Evolutionary conservation across 2,113 vertebrate genomes (phyloP), one percentile per base, ranked within the genome.

Genomic region (Buteo buteo): DNA sequence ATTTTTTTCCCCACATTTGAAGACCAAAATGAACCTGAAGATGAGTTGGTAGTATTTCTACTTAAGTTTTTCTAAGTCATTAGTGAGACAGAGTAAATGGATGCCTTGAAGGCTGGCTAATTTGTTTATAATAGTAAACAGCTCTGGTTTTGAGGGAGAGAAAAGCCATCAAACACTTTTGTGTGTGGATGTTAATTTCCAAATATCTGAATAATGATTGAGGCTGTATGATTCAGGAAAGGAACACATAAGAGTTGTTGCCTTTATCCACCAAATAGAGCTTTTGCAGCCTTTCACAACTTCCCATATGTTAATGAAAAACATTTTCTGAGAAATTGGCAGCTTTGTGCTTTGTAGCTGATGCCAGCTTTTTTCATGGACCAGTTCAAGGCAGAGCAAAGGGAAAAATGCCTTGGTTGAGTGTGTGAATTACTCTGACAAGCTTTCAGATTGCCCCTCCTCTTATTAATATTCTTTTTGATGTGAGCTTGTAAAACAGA

Each of bases 401-500:
- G 82, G 73, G 73, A 61, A 59, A 95, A 98, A 96, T 91, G 91
- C 85, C 97, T 98, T 97, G 94, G 94, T 97, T 98, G 97, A 97
- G 96, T 97, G 96, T 69, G 6, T 97, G 98, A 98, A 98, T 98
- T 98, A 97, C 93, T 96, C 97, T 98, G 98, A 98, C 98, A 98
- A 93, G 97, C 98, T 98, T 98, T 98, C 96, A 97, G 96, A 73
- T 98, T 7, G 95, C 97, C 90, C 98, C 98, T 98, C 98, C 98
- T 98, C 97, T 98, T 98, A 98, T 98, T 98, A 98, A 98, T 98
- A 98, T 98, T 98, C 98, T 98, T 98, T 98, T 98, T 98, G 97
- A 98, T 98, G 98, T 98, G 95, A 96, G 97, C 97, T 98, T 98
- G 98, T 98, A 98, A 98, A 98, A 98, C 98, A 98, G 98, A 98